Conservation (phyloP, 2,113 vertebrate species). For the Turnix velox region DNA sequence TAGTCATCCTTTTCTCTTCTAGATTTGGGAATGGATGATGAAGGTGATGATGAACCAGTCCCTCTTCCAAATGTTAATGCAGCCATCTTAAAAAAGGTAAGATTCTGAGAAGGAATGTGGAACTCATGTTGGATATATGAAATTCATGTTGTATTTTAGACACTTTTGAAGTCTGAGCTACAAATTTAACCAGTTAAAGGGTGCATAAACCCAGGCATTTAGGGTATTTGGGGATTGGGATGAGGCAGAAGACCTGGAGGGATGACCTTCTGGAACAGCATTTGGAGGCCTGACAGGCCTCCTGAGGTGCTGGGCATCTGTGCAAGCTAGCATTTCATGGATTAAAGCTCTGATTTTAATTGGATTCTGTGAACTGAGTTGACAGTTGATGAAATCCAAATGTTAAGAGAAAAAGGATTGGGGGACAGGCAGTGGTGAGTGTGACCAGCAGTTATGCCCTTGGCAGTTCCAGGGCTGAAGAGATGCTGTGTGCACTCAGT, state of each 20-base stretch:
- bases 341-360: background rate
- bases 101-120: background rate
- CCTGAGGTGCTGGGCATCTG: background rate
- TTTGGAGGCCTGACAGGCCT: background rate
- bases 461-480: no score
- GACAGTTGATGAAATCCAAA: background rate
- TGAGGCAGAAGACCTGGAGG: background rate
- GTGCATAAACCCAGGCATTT: rapidly evolving
- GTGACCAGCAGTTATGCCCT: background rate
- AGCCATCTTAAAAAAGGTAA: constrained; percentile 98
- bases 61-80: constrained; percentile 98
- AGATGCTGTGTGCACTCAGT: rapidly evolving
- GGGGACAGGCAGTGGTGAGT: background rate
- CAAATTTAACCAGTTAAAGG: background rate
- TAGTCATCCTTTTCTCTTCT: constrained; percentile 30
- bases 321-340: background rate
- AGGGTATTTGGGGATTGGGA: background rate
- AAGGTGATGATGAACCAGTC: constrained; percentile 98
- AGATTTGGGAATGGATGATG: constrained; percentile 99
- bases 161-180: background rate
- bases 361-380: background rate
- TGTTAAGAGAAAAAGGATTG: background rate
- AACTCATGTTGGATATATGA: background rate
- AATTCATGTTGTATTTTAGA: background rate
- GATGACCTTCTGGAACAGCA: background rate